Percentiles rank a stretch among this genome's conserved stretches.
Evolutionary conservation across 2,888 invertebrate species (phyloP).

Genomic region (Icerya purchasi): DNA sequence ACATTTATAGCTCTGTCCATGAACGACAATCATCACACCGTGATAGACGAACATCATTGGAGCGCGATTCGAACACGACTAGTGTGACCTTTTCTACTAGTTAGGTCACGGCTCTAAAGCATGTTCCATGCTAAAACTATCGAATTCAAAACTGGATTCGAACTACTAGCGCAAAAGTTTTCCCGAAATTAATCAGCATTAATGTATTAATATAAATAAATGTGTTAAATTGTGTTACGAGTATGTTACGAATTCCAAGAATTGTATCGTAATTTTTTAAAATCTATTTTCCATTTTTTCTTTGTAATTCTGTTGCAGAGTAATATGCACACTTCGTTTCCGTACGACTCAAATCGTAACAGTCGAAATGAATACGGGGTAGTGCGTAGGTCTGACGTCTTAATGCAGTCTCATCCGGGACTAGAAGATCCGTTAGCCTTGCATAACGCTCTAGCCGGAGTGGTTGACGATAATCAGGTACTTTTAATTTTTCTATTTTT

Average conservation of each 20-base stretch:
- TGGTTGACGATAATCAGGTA: conserved; percentile 38
- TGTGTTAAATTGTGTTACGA: neutral
- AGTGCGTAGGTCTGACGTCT: conserved; percentile 19
- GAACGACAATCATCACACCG: too few species aligned
- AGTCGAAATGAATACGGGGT: conserved; percentile 23
- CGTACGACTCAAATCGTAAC: conserved; percentile 27
- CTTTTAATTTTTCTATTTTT: too few species aligned
- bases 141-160: too few species aligned
- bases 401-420: conserved; percentile 21
- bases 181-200: too few species aligned
- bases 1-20: too few species aligned
- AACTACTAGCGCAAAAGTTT: too few species aligned
- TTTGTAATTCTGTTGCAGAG: conserved; percentile 22
- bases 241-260: neutral
- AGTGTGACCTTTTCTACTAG: too few species aligned
- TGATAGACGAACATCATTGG: too few species aligned
- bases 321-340: conserved; percentile 31
- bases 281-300: conserved; percentile 1
- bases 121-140: too few species aligned
- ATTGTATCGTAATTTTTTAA: neutral
- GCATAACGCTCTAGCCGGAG: conserved; percentile 60
- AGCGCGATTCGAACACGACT: too few species aligned
- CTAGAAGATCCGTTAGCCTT: conserved; percentile 25
- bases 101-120: too few species aligned
- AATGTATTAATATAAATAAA: too few species aligned